Percentiles rank a stretch among this genome's conserved stretches.
Evolutionary conservation across 2,113 vertebrate genomes (phyloP).

Genomic region (Sinocyclocheilus anshuiensis): DNA sequence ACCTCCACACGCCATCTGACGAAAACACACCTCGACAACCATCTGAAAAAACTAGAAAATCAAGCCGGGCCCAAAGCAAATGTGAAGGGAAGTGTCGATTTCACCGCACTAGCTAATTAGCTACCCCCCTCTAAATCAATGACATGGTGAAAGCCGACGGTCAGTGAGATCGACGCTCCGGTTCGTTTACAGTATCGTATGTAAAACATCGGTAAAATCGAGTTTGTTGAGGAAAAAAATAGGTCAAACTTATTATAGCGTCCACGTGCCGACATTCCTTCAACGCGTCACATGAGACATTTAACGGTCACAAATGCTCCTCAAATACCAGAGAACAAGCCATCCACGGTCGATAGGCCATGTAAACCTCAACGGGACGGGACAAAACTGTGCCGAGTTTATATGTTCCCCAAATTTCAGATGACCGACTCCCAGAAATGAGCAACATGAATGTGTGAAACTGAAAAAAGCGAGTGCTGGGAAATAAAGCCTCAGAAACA

Average conservation of each 20-base stretch:
- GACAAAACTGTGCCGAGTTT: too few species aligned
- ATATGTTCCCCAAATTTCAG: not conserved
- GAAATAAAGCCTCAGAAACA: not conserved
- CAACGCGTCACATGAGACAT: not conserved
- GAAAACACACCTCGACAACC: not conserved
- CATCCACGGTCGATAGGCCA: not conserved
- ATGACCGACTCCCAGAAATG: not conserved
- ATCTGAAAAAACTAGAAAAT: not conserved
- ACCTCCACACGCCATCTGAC: not conserved
- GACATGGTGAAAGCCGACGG: not conserved
- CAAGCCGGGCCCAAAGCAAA: not conserved
- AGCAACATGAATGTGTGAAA: not conserved
- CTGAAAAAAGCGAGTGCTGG: not conserved
- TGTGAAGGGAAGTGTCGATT: not conserved
- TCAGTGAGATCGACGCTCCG: not conserved
- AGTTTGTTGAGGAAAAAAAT: not conserved
- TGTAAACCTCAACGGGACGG: not conserved
- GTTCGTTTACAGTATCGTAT: not conserved
- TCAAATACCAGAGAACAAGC: not conserved
- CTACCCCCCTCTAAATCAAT: not conserved
- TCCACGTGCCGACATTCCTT: conserved; percentile 11
- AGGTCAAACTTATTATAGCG: conserved; percentile 4
- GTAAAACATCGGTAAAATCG: not conserved
- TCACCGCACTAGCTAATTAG: conserved; percentile 12
- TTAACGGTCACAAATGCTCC: conserved; percentile 3